Conservation (phyloP, 2,113 vertebrate species). For the Pitta sordida region DNA sequence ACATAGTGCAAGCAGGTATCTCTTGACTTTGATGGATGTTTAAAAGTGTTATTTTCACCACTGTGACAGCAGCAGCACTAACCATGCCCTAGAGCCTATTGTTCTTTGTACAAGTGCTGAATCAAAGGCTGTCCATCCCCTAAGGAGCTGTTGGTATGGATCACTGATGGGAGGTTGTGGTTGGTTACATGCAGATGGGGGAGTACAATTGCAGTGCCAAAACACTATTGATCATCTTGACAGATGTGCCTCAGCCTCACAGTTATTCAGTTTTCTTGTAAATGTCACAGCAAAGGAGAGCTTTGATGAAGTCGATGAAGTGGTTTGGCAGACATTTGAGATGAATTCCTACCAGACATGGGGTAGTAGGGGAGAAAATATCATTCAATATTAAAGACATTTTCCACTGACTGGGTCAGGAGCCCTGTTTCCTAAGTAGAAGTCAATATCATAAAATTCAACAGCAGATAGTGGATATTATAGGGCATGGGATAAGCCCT, state of each 20-base stretch:
- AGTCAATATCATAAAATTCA: background rate
- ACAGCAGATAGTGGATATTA: background rate
- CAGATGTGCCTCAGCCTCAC: background rate
- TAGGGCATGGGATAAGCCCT: background rate
- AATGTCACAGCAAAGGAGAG: background rate
- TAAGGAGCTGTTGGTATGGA: background rate
- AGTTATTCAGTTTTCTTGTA: background rate
- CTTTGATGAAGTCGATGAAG: background rate
- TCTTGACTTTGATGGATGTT: background rate
- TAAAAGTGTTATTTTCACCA: background rate
- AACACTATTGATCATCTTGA: background rate
- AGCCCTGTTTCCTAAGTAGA: background rate
- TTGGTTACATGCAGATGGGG: background rate
- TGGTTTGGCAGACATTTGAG: background rate
- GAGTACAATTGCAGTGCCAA: background rate
- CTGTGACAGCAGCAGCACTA: background rate
- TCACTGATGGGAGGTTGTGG: background rate
- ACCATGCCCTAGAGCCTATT: fast-evolving
- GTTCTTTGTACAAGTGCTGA: background rate
- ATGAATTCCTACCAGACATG: background rate
- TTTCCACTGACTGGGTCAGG: background rate
- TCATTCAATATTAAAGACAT: background rate
- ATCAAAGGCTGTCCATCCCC: background rate
- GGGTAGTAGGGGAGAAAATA: background rate
- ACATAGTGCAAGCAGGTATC: background rate